These are phyloP conservation scores for Drosophila mulleri DNA, from an alignment of 2,888 invertebrate genomes.

Conservation along the genomic window DNA sequence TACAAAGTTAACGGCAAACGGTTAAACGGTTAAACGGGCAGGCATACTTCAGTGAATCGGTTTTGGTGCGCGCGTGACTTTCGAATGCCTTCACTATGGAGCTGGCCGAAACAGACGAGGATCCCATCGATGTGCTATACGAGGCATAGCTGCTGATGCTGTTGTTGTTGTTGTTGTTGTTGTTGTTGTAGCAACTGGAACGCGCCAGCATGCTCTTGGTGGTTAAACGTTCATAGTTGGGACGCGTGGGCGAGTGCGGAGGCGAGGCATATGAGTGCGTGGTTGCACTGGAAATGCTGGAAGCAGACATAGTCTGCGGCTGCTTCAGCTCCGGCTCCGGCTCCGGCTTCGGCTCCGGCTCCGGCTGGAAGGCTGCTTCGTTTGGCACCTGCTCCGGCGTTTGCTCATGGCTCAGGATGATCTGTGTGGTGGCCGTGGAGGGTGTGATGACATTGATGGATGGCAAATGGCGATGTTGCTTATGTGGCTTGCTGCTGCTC, in stretches of 20 bases:
- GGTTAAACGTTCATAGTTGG: slow-evolving; percentile 63
- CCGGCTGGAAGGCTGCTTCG: neutral
- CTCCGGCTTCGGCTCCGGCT: slow-evolving; percentile 16
- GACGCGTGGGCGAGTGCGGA: slow-evolving; percentile 61
- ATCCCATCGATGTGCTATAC: slow-evolving; percentile 67
- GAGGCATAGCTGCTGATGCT: slow-evolving; percentile 71
- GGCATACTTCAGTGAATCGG: slow-evolving; percentile 84
- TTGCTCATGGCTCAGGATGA: slow-evolving; percentile 64
- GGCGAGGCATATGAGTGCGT: slow-evolving; percentile 68
- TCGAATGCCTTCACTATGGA: slow-evolving; percentile 70
- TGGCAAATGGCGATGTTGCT: slow-evolving; percentile 68
- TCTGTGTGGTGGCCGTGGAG: slow-evolving; percentile 78
- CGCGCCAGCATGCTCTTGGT: slow-evolving; percentile 80
- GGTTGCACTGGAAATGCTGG: slow-evolving; percentile 53
- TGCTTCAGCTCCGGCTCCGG: neutral
- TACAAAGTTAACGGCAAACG: slow-evolving; percentile 42
- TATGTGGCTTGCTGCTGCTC: slow-evolving; percentile 52
- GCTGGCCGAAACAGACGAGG: slow-evolving; percentile 59
- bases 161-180: slow-evolving; percentile 14
- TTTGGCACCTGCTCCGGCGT: slow-evolving; percentile 28
- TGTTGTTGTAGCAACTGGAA: slow-evolving; percentile 25
- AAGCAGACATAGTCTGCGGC: slow-evolving; percentile 19
- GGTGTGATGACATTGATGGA: slow-evolving; percentile 80
- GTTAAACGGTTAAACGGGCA: slow-evolving; percentile 62
- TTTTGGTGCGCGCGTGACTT: slow-evolving; percentile 82